Evolutionary conservation across 2,888 invertebrate genomes (phyloP).

Genomic region (Protodeltote pygarga): DNA sequence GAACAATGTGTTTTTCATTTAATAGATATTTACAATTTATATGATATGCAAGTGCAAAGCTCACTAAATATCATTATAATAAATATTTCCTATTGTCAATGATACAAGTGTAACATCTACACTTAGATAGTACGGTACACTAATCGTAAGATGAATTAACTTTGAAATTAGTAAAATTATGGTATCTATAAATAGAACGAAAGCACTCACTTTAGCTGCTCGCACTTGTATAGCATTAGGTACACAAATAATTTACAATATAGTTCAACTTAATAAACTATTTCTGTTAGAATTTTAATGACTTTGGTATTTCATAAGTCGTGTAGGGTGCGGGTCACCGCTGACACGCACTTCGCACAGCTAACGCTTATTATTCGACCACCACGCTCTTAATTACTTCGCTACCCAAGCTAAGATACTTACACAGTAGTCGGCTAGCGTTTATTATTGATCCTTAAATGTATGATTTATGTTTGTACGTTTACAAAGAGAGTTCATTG

Average conservation of each 20-base stretch:
- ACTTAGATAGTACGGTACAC: constrained; percentile 65
- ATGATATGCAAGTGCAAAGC: constrained; percentile 88
- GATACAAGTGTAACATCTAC: constrained; percentile 69
- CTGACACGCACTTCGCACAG: constrained; percentile 17
- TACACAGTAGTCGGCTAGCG: constrained; percentile 79
- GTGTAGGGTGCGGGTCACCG: constrained; percentile 41
- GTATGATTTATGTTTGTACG: constrained; percentile 83
- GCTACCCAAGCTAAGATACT: constrained; percentile 71
- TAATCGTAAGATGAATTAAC: constrained; percentile 58
- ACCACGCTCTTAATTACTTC: constrained; percentile 43
- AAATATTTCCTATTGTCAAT: constrained; percentile 67
- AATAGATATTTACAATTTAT: constrained; percentile 80
- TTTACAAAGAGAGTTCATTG: constrained; percentile 87
- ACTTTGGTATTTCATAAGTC: constrained; percentile 83
- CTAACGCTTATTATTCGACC: constrained; percentile 40
- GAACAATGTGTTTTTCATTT: constrained; percentile 65
- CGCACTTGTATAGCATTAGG: constrained; percentile 84
- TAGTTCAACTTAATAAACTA: constrained; percentile 77
- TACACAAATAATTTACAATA: constrained; percentile 79
- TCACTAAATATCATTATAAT: constrained; percentile 79
- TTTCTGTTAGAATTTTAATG: constrained; percentile 82
- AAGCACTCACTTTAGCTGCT: constrained; percentile 80
- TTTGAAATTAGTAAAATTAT: constrained; percentile 64
- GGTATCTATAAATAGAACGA: constrained; percentile 71
- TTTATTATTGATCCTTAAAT: constrained; percentile 79